Conservation (phyloP, 30 jellyfish, hydroid and myxozoan species). For the Aurelia aurita complex sp. Pacific region DNA sequence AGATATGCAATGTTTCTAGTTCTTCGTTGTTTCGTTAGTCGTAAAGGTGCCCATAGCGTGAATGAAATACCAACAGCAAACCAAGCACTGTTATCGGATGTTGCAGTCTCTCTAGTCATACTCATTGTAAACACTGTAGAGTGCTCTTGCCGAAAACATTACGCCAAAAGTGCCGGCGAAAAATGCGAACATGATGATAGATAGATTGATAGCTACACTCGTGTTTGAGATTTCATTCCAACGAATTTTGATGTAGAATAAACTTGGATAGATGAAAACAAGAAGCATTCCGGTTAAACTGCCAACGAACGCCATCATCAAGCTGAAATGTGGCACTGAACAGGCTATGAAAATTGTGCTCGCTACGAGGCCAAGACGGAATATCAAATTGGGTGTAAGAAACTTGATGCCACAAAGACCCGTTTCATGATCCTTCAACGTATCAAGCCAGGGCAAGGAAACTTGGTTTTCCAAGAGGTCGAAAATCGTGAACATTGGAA, state of each 20-base stretch:
- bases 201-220: conserved; percentile 64
- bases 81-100: too few relatives aligned
- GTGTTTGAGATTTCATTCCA: conserved; percentile 81
- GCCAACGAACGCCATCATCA: conserved; percentile 97
- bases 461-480: conserved; percentile 92
- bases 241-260: conserved; percentile 82
- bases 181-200: conserved; percentile 79
- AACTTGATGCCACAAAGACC: conserved; percentile 45
- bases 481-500: conserved; percentile 92
- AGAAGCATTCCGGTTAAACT: conserved; percentile 85
- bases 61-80: too few relatives aligned
- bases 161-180: conserved; percentile 89
- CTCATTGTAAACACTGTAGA: conserved; percentile 90
- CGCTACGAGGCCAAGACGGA: conserved; percentile 72
- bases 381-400: conserved; percentile 82
- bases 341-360: conserved; percentile 76
- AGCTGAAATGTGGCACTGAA: conserved; percentile 92
- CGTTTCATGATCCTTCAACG: conserved; percentile 70
- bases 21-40: too few relatives aligned
- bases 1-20: too few relatives aligned
- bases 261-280: conserved; percentile 82
- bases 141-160: conserved; percentile 85
- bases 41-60: too few relatives aligned
- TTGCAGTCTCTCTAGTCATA: conserved; percentile 26
- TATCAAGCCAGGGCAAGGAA: conserved; percentile 62